Base-by-base conservation (phyloP, 1,140 invertebrate species). In the Doryteuthis pealeii region DNA sequence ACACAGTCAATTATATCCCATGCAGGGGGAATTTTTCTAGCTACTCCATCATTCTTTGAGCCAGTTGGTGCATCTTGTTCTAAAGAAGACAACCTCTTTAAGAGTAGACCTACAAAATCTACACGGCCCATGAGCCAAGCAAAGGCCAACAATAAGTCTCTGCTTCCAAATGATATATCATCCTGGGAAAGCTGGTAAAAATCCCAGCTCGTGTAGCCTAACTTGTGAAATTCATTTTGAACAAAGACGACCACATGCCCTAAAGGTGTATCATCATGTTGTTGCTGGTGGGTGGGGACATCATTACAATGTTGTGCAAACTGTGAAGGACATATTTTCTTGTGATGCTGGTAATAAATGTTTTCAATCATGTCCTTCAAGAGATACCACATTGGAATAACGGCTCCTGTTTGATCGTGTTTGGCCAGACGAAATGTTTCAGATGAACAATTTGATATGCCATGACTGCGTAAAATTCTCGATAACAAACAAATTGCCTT, bases 351-450 rank as follows among this genome's bases (percentile, higher is more conserved):
- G 4, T 40, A 10, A 3, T 3, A 40, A 40, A 40, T 40, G 35
- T 3, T 40, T 40, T 10, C 35, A 40, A 62, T 62, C 1, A 62
- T 28, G 18, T 62, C 54, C 6, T 28, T n/a, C 54, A 62, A 18
- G 10, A 62, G 6, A 62, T 28, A 15, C 26, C 18, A 62, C 54
- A 62, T 62, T 62, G 54, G 54, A 6, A 62, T 18, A 1, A 62
- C 18, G 6, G 54, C 54, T 62, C 18, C 54, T 14, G 54, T 22
- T 22, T 62, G 2, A 28, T 62, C 18, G 18, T n/a, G 26, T 62
- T 62, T 62, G 18, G 54, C 18, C 18, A 62, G 54, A 62, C 54
- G 54, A 62, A 62, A 62, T 22, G 18, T 62, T 62, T 62, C 54
- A 14, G 54, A 8, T 4, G 18, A 28, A 22, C 18, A n/a, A n/a